Conservation (phyloP, 2,888 invertebrate species). For the Habrosyne pyritoides region DNA sequence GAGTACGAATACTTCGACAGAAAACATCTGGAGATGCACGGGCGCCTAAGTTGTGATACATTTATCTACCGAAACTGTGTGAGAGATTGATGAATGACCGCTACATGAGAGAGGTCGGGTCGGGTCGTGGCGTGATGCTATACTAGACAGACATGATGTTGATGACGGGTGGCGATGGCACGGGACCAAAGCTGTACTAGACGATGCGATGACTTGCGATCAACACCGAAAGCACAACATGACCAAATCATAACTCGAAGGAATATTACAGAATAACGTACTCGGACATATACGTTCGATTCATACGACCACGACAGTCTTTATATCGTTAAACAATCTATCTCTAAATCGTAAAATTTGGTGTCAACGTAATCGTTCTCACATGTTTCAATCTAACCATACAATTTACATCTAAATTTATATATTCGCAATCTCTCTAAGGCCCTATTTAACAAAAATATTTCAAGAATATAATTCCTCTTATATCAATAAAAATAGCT, state of each 20-base stretch:
- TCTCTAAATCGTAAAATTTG: conserved; percentile 65
- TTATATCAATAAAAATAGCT: conserved; percentile 79
- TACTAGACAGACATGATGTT: conserved; percentile 39
- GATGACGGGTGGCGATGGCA: conserved; percentile 61
- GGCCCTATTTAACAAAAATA: conserved; percentile 82
- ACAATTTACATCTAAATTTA: conserved; percentile 75
- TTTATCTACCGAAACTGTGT: conserved; percentile 79
- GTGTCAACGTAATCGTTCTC: conserved; percentile 73
- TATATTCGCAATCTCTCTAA: conserved; percentile 66
- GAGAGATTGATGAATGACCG: conserved; percentile 72
- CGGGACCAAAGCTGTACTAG: conserved; percentile 70
- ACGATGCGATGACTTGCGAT: conserved; percentile 64
- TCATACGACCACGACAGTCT: conserved; percentile 79
- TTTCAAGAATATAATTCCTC: conserved; percentile 79
- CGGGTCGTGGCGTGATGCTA: conserved; percentile 64
- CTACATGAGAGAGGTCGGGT: conserved; percentile 76
- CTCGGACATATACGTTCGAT: conserved; percentile 67
- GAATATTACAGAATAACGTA: conserved; percentile 59
- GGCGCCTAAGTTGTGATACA: conserved; percentile 83
- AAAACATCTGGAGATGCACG: conserved; percentile 66
- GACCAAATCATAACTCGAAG: conserved; percentile 68
- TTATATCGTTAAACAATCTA: conserved; percentile 70
- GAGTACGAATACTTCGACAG: conserved; percentile 57
- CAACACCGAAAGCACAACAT: conserved; percentile 81
- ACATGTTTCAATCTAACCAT: conserved; percentile 69